phyloP scores from a whole-genome alignment of 1,140 invertebrate genomes.

The Vanessa atalanta region DNA sequence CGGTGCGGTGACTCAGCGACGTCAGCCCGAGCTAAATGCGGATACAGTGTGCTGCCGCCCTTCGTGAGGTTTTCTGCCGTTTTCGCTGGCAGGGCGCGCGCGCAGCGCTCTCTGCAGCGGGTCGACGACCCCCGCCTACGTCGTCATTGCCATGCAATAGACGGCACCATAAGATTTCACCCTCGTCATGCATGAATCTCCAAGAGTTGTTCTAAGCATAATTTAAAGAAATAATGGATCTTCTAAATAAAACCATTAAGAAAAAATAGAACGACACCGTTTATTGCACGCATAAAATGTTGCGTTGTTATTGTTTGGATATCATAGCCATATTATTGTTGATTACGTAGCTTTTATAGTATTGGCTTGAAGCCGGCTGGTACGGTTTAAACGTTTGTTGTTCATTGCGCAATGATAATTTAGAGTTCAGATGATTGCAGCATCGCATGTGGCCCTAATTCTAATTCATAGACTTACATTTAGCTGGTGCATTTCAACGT shows the following conservation, averaged over 20 bases:
- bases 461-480: slow-evolving; percentile 25
- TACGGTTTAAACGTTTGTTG: slow-evolving; percentile 36
- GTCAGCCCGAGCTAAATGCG: slow-evolving; percentile 78
- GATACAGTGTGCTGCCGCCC: slow-evolving; percentile 77
- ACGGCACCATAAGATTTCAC: slow-evolving; percentile 9
- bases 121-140: slow-evolving; percentile 75
- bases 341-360: slow-evolving; percentile 29
- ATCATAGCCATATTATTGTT: background rate
- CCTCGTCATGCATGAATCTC: background rate
- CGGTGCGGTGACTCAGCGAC: slow-evolving; percentile 73
- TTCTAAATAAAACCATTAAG: background rate
- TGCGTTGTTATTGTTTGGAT: background rate
- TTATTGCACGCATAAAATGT: no score
- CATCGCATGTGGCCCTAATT: slow-evolving; percentile 57
- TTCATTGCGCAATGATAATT: slow-evolving; percentile 49
- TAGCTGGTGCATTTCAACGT: slow-evolving; percentile 21
- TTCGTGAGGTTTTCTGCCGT: slow-evolving; percentile 77
- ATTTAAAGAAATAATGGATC: background rate
- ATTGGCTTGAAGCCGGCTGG: slow-evolving; percentile 38
- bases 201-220: background rate
- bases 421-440: slow-evolving; percentile 56
- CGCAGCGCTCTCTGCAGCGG: slow-evolving; percentile 59
- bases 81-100: slow-evolving; percentile 70
- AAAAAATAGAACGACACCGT: background rate
- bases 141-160: slow-evolving; percentile 54